A percentile compares a stretch with the other conserved stretches of the same genome.
These are phyloP conservation scores for Plagiodera versicolora DNA, from an alignment of 2,888 invertebrate genomes.

Conservation along the genomic window DNA sequence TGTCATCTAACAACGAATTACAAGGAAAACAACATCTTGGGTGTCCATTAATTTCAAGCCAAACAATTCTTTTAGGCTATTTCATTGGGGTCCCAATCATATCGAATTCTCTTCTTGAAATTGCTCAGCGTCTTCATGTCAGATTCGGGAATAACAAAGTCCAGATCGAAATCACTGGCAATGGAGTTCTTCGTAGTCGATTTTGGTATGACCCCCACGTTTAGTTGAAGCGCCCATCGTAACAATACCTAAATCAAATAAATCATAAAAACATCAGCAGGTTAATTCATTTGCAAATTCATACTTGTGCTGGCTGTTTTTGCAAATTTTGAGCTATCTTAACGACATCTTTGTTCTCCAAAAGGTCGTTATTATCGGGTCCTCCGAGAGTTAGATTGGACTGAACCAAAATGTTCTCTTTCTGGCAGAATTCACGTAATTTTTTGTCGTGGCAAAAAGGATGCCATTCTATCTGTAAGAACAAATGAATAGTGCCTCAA, in stretches of 20 bases:
- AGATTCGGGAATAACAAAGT: slow-evolving; percentile 61
- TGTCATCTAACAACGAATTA: no score
- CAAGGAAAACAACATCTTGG: no score
- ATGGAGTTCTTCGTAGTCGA: slow-evolving; percentile 62
- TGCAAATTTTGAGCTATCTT: slow-evolving; percentile 62
- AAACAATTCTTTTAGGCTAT: slow-evolving; percentile 50
- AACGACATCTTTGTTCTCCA: slow-evolving; percentile 62
- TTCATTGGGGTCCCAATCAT: slow-evolving; percentile 62
- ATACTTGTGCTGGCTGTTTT: slow-evolving; percentile 64
- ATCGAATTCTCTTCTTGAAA: slow-evolving; percentile 49
- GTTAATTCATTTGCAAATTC: no score
- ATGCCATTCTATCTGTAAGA: slow-evolving; percentile 73
- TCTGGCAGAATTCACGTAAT: slow-evolving; percentile 64
- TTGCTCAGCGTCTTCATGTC: slow-evolving; percentile 56
- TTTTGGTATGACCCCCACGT: slow-evolving; percentile 70
- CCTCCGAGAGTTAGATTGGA: slow-evolving; percentile 80
- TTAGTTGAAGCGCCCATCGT: slow-evolving; percentile 76
- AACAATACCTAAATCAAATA: slow-evolving; percentile 64
- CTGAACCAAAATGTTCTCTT: slow-evolving; percentile 70
- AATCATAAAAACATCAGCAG: no score
- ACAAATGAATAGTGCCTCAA: neutral
- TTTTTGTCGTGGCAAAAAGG: slow-evolving; percentile 70
- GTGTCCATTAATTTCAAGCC: no score
- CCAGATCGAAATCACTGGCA: slow-evolving; percentile 60
- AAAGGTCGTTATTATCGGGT: slow-evolving; percentile 56